Conservation (phyloP, 2,888 invertebrate species). For the Allophyes oxyacanthae region DNA sequence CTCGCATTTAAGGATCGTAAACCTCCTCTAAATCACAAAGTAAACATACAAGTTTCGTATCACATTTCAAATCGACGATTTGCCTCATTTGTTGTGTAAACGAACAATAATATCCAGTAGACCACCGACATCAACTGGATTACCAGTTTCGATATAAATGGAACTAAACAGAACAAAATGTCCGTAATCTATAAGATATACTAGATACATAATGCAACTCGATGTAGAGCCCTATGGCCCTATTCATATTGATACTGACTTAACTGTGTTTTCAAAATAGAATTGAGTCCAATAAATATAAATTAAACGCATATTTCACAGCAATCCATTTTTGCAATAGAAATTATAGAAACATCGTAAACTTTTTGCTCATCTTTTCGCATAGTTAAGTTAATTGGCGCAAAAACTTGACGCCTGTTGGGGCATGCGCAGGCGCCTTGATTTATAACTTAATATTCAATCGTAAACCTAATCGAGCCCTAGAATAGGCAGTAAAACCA, state of each 20-base stretch:
- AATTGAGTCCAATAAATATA: conserved; percentile 8
- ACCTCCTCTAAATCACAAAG: conserved; percentile 44
- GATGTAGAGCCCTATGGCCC: conserved; percentile 8
- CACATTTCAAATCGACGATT: conserved; percentile 47
- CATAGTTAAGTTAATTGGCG: conserved; percentile 47
- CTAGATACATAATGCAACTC: conserved; percentile 12
- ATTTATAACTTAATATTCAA: conserved; percentile 64
- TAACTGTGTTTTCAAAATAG: conserved; percentile 13
- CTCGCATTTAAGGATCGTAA: conserved; percentile 53
- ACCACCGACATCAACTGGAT: conserved; percentile 45
- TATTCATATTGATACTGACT: conserved; percentile 16
- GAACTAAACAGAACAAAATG: conserved; percentile 49
- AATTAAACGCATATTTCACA: conserved; percentile 1
- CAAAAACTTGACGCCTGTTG: conserved; percentile 54
- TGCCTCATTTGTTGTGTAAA: conserved; percentile 50
- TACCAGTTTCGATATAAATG: conserved; percentile 35
- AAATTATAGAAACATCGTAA: conserved; percentile 9
- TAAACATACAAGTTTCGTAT: conserved; percentile 50
- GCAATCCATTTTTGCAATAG: conserved; percentile 4
- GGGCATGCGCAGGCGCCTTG: conserved; percentile 43
- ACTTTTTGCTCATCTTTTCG: conserved; percentile 10
- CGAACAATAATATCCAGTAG: conserved; percentile 45
- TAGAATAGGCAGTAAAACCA: conserved; percentile 38
- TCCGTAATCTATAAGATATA: conserved; percentile 41
- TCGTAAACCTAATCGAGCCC: conserved; percentile 53